Evolutionary conservation across 2,797 vertebrate species (phyloP).

Genomic region (Sparus aurata): DNA sequence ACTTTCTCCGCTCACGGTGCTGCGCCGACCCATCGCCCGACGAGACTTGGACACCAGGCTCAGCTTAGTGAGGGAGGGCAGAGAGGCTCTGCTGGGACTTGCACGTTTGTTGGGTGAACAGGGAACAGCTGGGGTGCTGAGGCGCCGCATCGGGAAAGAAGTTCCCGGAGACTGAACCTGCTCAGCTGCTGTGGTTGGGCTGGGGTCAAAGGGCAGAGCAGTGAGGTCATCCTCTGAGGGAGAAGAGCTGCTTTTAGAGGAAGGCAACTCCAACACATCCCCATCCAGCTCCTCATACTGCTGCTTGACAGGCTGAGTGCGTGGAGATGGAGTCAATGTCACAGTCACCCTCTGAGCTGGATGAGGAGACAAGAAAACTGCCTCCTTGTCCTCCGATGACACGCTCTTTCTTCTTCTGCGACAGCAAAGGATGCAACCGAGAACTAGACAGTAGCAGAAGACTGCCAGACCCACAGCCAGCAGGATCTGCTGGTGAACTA

Average conservation of each 20-base stretch:
- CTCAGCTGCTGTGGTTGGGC: constrained; percentile 51
- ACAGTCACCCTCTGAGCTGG: constrained; percentile 66
- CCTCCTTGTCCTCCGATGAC: constrained; percentile 73
- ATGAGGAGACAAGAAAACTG: constrained; percentile 55
- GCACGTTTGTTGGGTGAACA: constrained; percentile 53
- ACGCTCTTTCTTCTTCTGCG: constrained; percentile 67
- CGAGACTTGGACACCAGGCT: constrained; percentile 79
- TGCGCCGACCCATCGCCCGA: constrained; percentile 73
- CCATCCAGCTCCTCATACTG: constrained; percentile 86
- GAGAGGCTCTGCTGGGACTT: constrained; percentile 78
- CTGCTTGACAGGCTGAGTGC: constrained; percentile 81
- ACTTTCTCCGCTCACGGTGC: constrained; percentile 79
- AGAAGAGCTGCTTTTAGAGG: constrained; percentile 69
- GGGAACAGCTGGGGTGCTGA: constrained; percentile 72
- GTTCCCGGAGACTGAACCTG: constrained; percentile 41
- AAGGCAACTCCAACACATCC: constrained; percentile 78
- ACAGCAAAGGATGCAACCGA: constrained; percentile 86
- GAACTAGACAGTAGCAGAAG: constrained; percentile 85
- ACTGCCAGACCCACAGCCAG: constrained; percentile 86
- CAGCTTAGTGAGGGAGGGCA: constrained; percentile 83
- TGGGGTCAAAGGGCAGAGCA: constrained; percentile 65
- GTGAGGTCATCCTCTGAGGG: constrained; percentile 78
- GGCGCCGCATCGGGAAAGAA: constrained; percentile 64
- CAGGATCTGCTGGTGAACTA: constrained; percentile 86
- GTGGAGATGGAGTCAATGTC: constrained; percentile 68